Evolutionary conservation across 2,888 invertebrate species (phyloP), one percentile per base, ranked within the genome.

Genomic region (Eubasilissa splendida): DNA sequence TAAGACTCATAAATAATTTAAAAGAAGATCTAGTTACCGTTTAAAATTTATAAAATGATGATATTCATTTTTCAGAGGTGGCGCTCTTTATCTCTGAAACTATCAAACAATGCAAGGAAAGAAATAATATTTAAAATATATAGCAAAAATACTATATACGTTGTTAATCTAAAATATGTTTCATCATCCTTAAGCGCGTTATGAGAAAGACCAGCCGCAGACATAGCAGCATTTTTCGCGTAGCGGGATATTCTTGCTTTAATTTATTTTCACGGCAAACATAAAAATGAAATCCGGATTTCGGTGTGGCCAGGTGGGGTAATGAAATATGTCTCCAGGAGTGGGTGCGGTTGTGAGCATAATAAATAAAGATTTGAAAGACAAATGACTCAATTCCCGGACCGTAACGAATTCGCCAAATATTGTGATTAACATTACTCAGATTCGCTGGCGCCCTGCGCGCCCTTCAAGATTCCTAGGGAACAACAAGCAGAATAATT

Each of bases 181-280:
- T 22, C 22, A 22, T 22, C 22, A 22, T 1, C 22, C 22, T 22
- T 22, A 10, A 60, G 14, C 12, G 33, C 5, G 3, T 63, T 63
- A 22, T 63, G 12, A 63, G 31, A 22, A 11, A 63, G 60, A 4
- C 4, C 33, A 31, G 60, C 33, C 0, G 31, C 31, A 9, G 22
- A 63, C 60, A 10, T 31, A 10, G 22, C 60, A 10, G 33, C 22
- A 63, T 63, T 31, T 10, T 63, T 31, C 68, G 14, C 42, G 14
- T 22, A 68, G 68, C 68, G 50, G 68, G 9, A 3, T 68, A 14
- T 50, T 50, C 10, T 10, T 14, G 10, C n/a, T 52, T 68, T 68
- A 68, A 52, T 68, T 68, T 68, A n/a, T 68, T 68, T 68, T 68
- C 68, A 50, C 22, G 53, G n/a, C 63, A 12, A 42, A 12, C 63